phyloP scores from a whole-genome alignment of 2,113 vertebrate species.

The Petaurus breviceps region DNA sequence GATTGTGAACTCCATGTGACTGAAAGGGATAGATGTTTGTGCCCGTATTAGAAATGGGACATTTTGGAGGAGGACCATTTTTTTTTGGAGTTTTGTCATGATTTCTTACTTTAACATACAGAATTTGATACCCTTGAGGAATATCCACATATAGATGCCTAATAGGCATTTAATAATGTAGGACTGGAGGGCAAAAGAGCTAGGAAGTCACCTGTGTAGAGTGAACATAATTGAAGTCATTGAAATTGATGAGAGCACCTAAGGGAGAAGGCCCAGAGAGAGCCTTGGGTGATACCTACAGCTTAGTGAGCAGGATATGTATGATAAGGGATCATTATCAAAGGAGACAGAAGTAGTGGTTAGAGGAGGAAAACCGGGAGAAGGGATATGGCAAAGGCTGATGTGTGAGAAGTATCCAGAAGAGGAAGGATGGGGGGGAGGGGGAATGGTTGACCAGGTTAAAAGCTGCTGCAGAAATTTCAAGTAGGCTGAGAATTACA shows the following conservation, averaged over 20 bases:
- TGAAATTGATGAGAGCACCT: not conserved
- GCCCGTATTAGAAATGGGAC: not conserved
- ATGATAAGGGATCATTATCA: not conserved
- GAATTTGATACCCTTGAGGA: not conserved
- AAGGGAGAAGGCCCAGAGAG: not conserved
- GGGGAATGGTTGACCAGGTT: not conserved
- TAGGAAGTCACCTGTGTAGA: not conserved
- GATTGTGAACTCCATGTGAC: not conserved
- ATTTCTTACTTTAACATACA: not conserved
- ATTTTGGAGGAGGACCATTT: not conserved
- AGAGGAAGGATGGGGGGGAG: too few relatives aligned
- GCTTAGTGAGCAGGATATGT: not conserved
- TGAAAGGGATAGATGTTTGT: not conserved
- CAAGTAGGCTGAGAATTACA: not conserved
- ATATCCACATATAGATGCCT: not conserved
- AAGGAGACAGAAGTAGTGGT: not conserved
- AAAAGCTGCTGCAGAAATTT: not conserved
- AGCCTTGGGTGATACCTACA: not conserved
- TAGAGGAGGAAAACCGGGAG: not conserved
- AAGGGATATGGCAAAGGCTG: not conserved
- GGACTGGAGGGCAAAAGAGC: not conserved
- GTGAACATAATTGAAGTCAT: not conserved
- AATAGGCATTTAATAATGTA: not conserved
- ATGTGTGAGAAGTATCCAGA: not conserved
- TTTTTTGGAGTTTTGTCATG: not conserved